A percentile compares a stretch with the other conserved stretches of the same genome.
These are phyloP conservation scores for Matsumyia berberina DNA, from an alignment of 2,888 invertebrate species.

Conservation along the genomic window DNA sequence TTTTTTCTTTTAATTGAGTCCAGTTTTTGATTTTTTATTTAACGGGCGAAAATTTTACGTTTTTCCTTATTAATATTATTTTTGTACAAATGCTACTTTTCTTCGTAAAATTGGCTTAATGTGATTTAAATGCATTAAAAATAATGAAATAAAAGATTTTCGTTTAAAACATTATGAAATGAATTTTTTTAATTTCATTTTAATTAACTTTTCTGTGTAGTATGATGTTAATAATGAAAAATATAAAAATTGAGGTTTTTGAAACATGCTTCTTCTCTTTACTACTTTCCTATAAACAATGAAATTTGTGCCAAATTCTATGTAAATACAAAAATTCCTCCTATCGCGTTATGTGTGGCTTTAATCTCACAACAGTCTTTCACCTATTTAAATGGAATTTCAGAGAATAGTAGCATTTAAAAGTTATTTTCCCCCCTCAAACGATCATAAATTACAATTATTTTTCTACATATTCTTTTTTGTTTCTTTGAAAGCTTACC, in stretches of 20 bases:
- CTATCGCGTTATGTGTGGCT: conserved; percentile 15
- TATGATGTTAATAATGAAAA: no score
- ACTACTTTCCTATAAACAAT: no score
- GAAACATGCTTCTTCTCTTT: background rate
- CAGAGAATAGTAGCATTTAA: conserved; percentile 72
- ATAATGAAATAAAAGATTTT: background rate
- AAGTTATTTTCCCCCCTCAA: conserved; percentile 28
- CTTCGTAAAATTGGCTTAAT: conserved; percentile 61
- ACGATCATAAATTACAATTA: conserved; percentile 52
- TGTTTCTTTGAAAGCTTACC: conserved; percentile 77
- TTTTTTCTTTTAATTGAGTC: conserved; percentile 9
- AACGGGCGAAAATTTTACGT: conserved; percentile 25
- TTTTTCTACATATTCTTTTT: conserved; percentile 56
- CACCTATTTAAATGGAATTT: background rate
- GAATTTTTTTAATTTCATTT: no score
- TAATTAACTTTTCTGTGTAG: no score
- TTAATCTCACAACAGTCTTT: conserved; percentile 5
- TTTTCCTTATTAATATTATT: conserved; percentile 22
- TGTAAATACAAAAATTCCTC: conserved; percentile 58
- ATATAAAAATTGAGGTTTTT: no score
- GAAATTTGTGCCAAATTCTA: conserved; percentile 2
- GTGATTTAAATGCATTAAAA: conserved; percentile 21
- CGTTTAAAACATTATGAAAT: background rate
- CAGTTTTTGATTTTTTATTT: conserved; percentile 2
- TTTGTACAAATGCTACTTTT: conserved; percentile 70